Base-by-base conservation (phyloP, 2,797 vertebrate genomes). In the Cuniculus paca region DNA sequence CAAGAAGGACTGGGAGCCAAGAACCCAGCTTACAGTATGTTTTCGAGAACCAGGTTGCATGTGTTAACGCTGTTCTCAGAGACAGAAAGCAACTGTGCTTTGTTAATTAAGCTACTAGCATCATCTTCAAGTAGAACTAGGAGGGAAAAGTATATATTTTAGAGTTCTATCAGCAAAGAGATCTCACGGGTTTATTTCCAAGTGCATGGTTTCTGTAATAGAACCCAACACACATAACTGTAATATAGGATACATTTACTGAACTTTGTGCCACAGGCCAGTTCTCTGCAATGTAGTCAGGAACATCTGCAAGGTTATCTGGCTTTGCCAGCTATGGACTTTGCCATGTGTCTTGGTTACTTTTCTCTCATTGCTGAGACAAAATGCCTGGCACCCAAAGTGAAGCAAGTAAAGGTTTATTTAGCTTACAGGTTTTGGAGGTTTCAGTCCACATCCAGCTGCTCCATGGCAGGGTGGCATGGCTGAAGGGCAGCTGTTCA, bases 121-220 rank as follows among this genome's bases (percentile, higher is more conserved):
- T 12, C 11, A 78, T 45, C 78, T 80, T 45, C 45, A 92, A 92
- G 91, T 42, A 14, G 0, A 50, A 89, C 4, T 6, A 16, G 70
- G 17, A 28, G 8, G 61, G n/a, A 88, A 65, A 95, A 50, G 8
- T 34, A 88, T n/a, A 3, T 11, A 79, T 90, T 82, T 92, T 91
- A 54, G 22, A 42, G 6, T 84, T 95, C 26, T 77, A 92, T 12
- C 36, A 91, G 34, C 39, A 87, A 72, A 91, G 45, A 94, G 9
- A 34, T n/a, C 68, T 95, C 65, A 5, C 87, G 63, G 45, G 22
- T 95, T 93, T 90, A 72, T 96, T 89, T 96, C 42, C 2, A 85
- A 83, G 2, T 78, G 50, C 12, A 52, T 61, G 31, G 17, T 45
- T 87, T 92, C 6, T 56, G 91, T 90, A 70, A 63, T 39, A 65